Percentiles rank a stretch among this genome's conserved stretches.
phyloP scores from a whole-genome alignment of 2,113 vertebrate genomes.

The Amphilophus citrinellus region DNA sequence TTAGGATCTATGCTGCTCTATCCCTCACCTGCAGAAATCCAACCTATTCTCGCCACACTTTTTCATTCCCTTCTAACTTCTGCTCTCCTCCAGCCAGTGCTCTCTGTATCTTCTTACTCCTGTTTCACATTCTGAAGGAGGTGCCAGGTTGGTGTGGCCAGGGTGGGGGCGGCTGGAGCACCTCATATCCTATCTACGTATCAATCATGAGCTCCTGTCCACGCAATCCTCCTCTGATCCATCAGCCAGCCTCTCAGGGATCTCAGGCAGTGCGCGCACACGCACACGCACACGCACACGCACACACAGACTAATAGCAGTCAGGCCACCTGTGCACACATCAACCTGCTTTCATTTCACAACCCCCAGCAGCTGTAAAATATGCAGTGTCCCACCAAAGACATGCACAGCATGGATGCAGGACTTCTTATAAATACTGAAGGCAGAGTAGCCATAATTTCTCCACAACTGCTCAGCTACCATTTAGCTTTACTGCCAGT shows the following conservation, averaged over 20 bases:
- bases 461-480: background rate
- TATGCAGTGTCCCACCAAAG: constrained; percentile 11
- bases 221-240: constrained; percentile 99
- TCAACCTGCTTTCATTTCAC: constrained; percentile 52
- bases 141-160: constrained; percentile 70
- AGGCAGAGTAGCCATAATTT: background rate
- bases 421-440: background rate
- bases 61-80: constrained; percentile 68
- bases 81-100: constrained; percentile 21
- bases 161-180: constrained; percentile 65
- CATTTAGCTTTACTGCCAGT: background rate
- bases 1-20: constrained; percentile 43
- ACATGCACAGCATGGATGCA: background rate
- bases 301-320: constrained; percentile 65
- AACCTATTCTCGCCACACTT: constrained; percentile 60
- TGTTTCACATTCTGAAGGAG: constrained; percentile 83
- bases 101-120: constrained; percentile 28
- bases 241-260: constrained; percentile 85
- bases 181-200: constrained; percentile 97
- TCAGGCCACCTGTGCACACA: constrained; percentile 57
- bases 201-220: constrained; percentile 99
- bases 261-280: constrained; percentile 31
- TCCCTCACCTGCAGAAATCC: constrained; percentile 31
- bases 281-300: constrained; percentile 21
- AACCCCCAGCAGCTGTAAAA: constrained; percentile 31